Percentiles rank a stretch among this genome's conserved stretches.
Conservation (phyloP, 2,888 invertebrate species). For the Acanthosepion lycidas region DNA sequence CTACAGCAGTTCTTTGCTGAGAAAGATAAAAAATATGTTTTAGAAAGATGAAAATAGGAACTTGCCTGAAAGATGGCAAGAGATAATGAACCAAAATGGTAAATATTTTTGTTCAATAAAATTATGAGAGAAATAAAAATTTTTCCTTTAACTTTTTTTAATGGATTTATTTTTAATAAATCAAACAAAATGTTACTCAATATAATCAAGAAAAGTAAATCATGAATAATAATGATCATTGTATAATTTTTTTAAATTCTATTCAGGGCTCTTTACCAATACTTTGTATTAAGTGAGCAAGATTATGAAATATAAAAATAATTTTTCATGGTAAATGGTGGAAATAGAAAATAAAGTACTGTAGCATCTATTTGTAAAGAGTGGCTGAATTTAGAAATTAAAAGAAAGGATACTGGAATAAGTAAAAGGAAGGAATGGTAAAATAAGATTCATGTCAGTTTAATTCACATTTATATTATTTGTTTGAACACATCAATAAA, state of each 20-base stretch:
- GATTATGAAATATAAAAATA: no score
- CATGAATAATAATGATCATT: neutral
- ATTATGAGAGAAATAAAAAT: no score
- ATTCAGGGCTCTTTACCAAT: neutral
- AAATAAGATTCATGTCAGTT: neutral
- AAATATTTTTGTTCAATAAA: no score
- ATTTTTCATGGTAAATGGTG: neutral
- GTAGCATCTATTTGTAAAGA: neutral
- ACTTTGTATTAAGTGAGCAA: neutral
- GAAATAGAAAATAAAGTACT: neutral
- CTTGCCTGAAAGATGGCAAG: no score
- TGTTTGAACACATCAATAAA: neutral
- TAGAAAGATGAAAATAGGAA: no score
- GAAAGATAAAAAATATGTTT: no score
- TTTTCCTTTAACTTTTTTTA: no score
- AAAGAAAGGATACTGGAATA: neutral
- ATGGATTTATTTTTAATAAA: no score
- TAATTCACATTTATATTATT: neutral
- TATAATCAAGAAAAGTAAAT: no score
- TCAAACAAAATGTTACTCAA: no score
- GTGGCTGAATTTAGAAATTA: neutral
- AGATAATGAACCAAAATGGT: neutral
- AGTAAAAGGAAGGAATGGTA: neutral
- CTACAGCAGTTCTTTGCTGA: no score
- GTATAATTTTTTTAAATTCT: neutral